phyloP scores from a whole-genome alignment of 2,888 invertebrate species.

The Stictocephala bisonia region DNA sequence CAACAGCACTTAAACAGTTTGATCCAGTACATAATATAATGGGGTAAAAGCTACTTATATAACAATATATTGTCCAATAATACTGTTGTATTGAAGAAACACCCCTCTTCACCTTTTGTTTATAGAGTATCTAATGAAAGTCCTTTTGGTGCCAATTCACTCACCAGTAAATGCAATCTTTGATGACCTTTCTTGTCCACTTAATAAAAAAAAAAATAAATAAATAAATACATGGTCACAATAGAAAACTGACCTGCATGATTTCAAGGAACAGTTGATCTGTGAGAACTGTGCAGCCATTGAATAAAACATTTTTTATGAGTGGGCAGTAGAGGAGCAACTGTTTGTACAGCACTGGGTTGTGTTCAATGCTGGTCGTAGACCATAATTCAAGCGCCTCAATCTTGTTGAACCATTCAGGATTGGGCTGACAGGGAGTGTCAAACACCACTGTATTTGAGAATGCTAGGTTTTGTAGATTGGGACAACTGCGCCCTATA shows the following conservation, averaged over 20 bases:
- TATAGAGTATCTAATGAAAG: no score
- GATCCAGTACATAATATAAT: no score
- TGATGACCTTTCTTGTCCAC: neutral
- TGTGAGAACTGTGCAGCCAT: slow-evolving; percentile 59
- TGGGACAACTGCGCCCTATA: slow-evolving; percentile 62
- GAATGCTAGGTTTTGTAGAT: slow-evolving; percentile 61
- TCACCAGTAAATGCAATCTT: no score
- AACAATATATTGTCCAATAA: no score
- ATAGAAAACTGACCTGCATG: slow-evolving; percentile 58
- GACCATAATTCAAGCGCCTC: slow-evolving; percentile 62
- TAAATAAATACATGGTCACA: neutral
- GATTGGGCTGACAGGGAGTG: slow-evolving; percentile 36
- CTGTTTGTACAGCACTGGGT: slow-evolving; percentile 57
- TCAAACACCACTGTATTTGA: slow-evolving; percentile 59
- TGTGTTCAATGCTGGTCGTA: slow-evolving; percentile 55
- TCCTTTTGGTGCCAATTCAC: no score
- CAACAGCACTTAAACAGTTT: no score
- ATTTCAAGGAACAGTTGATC: slow-evolving; percentile 59
- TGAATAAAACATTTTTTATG: slow-evolving; percentile 61
- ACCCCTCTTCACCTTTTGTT: no score
- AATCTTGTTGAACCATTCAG: slow-evolving; percentile 56
- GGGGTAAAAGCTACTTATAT: no score
- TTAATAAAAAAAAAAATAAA: neutral
- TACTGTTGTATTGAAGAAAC: no score
- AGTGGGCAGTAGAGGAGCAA: slow-evolving; percentile 58